Percentiles rank a stretch among this genome's conserved stretches.
Conservation (phyloP, 2,797 vertebrate species). For the Muraenolepis orangiensis region DNA sequence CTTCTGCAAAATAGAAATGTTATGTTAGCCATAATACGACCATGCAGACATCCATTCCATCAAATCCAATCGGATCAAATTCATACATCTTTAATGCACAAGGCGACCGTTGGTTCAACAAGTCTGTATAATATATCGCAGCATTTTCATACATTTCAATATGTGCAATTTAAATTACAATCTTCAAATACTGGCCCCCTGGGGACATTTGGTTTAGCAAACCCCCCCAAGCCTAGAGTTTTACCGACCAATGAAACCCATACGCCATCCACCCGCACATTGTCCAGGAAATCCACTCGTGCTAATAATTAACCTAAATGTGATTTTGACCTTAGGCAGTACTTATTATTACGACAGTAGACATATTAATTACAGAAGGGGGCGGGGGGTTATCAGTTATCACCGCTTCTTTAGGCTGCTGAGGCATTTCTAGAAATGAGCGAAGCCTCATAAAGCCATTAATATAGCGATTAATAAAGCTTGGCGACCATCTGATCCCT, state of each 20-base stretch:
- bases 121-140: not conserved
- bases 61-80: not conserved
- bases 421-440: constrained; percentile 27
- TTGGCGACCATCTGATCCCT: constrained; percentile 26
- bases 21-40: not conserved
- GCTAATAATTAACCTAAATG: constrained; percentile 68
- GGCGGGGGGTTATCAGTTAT: constrained; percentile 10
- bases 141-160: not conserved
- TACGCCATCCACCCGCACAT: not conserved
- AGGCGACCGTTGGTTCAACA: not conserved
- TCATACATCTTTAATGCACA: not conserved
- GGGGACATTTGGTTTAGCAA: not conserved
- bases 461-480: constrained; percentile 43
- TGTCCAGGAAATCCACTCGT: constrained; percentile 32
- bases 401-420: constrained; percentile 16
- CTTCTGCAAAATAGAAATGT: not conserved
- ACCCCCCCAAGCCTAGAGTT: not conserved
- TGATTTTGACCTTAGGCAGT: constrained; percentile 57
- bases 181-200: not conserved
- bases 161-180: not conserved
- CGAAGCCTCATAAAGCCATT: constrained; percentile 40
- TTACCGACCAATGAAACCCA: not conserved
- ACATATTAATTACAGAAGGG: constrained; percentile 46
- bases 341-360: constrained; percentile 56
- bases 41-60: not conserved